Percentiles rank a stretch among this genome's conserved stretches.
Evolutionary conservation across 2,113 vertebrate species (phyloP).

Genomic region (Paradoxurus hermaphroditus): DNA sequence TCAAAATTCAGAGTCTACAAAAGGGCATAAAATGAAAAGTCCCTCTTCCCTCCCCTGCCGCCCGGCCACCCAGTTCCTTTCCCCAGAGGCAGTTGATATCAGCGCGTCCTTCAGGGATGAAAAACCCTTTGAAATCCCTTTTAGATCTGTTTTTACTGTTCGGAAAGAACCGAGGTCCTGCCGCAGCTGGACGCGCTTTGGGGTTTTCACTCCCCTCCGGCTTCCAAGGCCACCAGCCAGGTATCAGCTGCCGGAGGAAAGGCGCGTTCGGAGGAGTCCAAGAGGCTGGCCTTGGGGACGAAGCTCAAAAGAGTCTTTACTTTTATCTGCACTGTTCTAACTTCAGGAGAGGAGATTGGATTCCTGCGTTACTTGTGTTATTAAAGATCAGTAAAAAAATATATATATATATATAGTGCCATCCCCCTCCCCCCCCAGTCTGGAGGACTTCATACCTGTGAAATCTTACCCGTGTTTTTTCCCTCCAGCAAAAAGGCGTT

Average conservation of each 20-base stretch:
- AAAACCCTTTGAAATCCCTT: background rate
- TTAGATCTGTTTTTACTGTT: background rate
- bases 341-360: background rate
- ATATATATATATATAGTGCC: too few relatives aligned
- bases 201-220: background rate
- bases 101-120: background rate
- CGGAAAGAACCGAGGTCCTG: background rate
- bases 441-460: background rate
- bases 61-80: background rate
- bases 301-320: background rate
- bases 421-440: too few relatives aligned
- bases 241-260: background rate
- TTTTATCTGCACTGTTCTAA: background rate
- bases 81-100: background rate
- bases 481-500: constrained; percentile 88
- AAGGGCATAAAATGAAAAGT: background rate
- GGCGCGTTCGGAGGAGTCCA: background rate
- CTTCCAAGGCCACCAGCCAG: background rate
- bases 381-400: background rate
- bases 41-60: background rate
- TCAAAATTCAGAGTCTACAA: background rate
- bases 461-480: constrained; percentile 23
- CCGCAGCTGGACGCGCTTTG: background rate
- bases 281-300: background rate
- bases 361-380: background rate